These are phyloP conservation scores for Petrocephalus zakoni DNA, from an alignment of 2,113 vertebrate species.

Conservation along the genomic window DNA sequence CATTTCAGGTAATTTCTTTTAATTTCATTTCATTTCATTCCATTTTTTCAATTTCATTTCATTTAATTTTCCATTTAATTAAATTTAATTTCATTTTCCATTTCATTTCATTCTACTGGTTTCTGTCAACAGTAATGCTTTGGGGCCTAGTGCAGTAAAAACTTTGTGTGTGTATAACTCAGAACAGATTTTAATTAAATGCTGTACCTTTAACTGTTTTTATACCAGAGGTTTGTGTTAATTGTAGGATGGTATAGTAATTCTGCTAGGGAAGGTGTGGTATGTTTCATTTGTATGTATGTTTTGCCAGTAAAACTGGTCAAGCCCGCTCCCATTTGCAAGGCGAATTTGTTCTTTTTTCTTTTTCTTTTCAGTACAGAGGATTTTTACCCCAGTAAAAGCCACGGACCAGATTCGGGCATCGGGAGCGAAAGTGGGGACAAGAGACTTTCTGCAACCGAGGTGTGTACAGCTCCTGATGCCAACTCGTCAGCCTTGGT, in stretches of 20 bases:
- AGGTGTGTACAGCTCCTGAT: conserved; percentile 64
- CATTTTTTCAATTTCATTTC: background rate
- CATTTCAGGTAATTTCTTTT: background rate
- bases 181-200: too few relatives aligned
- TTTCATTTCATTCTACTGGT: background rate
- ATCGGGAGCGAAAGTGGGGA: conserved; percentile 98
- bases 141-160: background rate
- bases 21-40: too few relatives aligned
- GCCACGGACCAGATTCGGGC: conserved; percentile 93
- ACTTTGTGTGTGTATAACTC: too few relatives aligned
- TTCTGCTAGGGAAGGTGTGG: background rate
- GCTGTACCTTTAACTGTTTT: background rate
- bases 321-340: background rate
- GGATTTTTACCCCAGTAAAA: conserved; percentile 96
- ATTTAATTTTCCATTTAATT: background rate
- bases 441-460: conserved; percentile 90
- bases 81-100: background rate
- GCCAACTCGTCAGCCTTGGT: background rate
- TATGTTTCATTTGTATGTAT: background rate
- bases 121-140: background rate
- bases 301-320: background rate
- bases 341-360: background rate
- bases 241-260: background rate
- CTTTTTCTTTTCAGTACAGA: conserved; percentile 72
- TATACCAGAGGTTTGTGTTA: background rate